Evolutionary conservation across 2,113 vertebrate genomes (phyloP), one percentile per base, ranked within the genome.

Genomic region (Engystomops pustulosus): DNA sequence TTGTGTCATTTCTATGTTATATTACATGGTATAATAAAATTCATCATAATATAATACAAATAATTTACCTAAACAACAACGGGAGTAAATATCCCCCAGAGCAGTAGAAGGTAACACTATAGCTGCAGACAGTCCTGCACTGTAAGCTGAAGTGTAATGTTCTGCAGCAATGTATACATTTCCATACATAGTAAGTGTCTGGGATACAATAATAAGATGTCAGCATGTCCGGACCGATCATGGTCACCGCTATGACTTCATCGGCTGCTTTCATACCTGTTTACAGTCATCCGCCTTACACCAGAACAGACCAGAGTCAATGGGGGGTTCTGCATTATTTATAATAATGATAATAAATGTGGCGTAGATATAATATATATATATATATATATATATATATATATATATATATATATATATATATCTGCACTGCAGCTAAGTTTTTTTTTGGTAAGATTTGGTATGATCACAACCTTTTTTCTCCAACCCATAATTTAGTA

Each of bases 131-230:
- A 41, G 14, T 44, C 38, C 17, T 47, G 18, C 70, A 17, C 9
- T 47, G 15, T 45, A 17, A 74, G 41, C 25, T 17, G 44, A 18
- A 44, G 72, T 34, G 23, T 51, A 10, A 6, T 3, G 27, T 32
- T n/a, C 69, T 72, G n/a, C 41, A 74, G 71, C 45, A 49, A 30
- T 74, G 71, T 74, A 74, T 74, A 58, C 74, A 77, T 36, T 76
- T 53, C 45, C 72, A 53, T 58, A 77, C 51, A 77, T 32, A 58
- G 74, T 58, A 77, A 77, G 74, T 58, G 74, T 20, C 47, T n/a
- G 51, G n/a, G 49, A 58, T 77, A 20, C 49, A 77, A n/a, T 77
- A 77, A 55, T 58, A 51, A 74, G 44, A 27, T 74, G 45, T 55
- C 49, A 38, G 49, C 20, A 38, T 4, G 71, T 77, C 51, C 3